Conservation (phyloP, 1,140 invertebrate species). For the Venustaconcha ellipsiformis region DNA sequence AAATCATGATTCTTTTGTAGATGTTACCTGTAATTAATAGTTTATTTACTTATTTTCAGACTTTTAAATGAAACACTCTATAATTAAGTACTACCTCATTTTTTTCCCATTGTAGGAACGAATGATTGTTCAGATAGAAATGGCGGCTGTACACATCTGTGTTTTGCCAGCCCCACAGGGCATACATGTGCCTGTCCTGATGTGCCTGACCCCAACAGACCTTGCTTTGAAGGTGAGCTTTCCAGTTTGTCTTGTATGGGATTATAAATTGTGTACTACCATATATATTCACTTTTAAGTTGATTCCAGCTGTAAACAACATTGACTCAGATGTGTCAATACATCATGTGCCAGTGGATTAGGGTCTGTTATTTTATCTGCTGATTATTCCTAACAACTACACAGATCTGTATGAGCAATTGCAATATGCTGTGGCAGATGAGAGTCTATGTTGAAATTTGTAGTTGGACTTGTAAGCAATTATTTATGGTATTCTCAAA, state of each 20-base stretch:
- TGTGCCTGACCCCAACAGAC: conserved; percentile 66
- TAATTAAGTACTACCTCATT: background rate
- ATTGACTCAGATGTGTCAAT: too few relatives aligned
- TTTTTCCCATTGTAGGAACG: conserved; percentile 56
- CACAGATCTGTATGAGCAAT: too few relatives aligned
- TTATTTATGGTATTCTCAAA: background rate
- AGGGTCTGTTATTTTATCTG: too few relatives aligned
- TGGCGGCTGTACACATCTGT: conserved; percentile 91
- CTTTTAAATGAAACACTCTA: background rate
- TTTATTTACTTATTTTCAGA: background rate
- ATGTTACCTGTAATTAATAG: background rate
- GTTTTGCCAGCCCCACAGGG: conserved; percentile 84
- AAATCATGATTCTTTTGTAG: background rate
- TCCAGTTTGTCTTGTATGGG: background rate
- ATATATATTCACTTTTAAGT: background rate
- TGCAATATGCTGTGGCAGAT: too few relatives aligned
- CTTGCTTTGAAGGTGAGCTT: conserved; percentile 72
- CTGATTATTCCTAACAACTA: background rate
- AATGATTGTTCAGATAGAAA: conserved; percentile 85
- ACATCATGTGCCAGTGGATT: too few relatives aligned
- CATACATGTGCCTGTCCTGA: conserved; percentile 92
- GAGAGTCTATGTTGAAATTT: background rate
- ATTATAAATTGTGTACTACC: background rate
- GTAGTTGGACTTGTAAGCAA: conserved; percentile 1
- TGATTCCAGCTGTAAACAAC: background rate